phyloP scores from a whole-genome alignment of 2,113 vertebrate species.

The Pseudopodoces humilis region DNA sequence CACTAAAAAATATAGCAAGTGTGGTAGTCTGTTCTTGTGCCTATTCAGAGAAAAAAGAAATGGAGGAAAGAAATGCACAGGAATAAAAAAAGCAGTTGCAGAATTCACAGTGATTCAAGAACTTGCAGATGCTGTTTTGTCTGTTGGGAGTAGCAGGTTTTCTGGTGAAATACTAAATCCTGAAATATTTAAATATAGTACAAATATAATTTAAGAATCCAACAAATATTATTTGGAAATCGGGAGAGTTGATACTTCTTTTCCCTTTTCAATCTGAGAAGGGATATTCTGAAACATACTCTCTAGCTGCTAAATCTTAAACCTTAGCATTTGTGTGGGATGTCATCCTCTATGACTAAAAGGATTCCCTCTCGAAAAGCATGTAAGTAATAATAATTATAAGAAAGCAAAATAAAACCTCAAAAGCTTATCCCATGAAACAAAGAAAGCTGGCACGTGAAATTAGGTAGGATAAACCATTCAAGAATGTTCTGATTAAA shows the following conservation, averaged over 20 bases:
- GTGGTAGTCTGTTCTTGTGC: neutral
- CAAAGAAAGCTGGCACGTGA: neutral
- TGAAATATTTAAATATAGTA: conserved; percentile 30
- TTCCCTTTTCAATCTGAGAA: neutral
- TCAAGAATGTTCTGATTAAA: neutral
- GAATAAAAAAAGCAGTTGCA: neutral
- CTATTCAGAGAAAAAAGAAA: conserved; percentile 10
- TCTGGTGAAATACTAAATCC: conserved; percentile 5
- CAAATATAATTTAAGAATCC: neutral
- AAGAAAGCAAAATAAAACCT: neutral
- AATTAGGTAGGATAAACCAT: neutral
- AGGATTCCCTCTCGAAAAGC: neutral
- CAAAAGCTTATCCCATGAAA: neutral
- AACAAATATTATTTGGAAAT: neutral
- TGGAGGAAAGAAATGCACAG: neutral
- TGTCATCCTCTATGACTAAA: neutral
- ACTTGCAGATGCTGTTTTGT: conserved; percentile 19
- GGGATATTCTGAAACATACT: neutral
- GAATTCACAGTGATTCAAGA: conserved; percentile 54
- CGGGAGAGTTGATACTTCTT: neutral
- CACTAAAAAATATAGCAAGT: conserved; percentile 2
- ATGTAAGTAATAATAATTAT: neutral
- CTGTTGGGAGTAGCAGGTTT: conserved; percentile 13
- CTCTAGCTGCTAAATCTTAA: neutral
- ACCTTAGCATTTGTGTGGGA: neutral